A percentile compares a stretch with the other conserved stretches of the same genome.
phyloP scores from a whole-genome alignment of 2,888 invertebrate species.

The Stenodera caucasica region DNA sequence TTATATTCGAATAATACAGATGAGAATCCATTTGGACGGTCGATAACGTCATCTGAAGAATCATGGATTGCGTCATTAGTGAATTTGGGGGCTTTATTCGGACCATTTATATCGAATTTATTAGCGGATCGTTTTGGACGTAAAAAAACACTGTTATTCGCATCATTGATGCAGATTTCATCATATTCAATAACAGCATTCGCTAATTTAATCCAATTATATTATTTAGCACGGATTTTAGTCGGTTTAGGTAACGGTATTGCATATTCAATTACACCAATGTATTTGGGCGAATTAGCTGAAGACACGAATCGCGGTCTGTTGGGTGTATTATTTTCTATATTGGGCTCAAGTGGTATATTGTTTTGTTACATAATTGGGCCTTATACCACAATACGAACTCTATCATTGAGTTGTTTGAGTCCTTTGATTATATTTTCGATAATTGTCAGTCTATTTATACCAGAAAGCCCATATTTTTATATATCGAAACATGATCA shows the following conservation, averaged over 20 bases:
- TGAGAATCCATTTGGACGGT: conserved; percentile 35
- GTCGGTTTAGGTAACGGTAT: conserved; percentile 70
- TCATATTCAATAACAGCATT: conserved; percentile 45
- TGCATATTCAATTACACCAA: conserved; percentile 72
- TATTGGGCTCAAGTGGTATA: neutral
- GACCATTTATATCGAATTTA: conserved; percentile 36
- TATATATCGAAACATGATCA: conserved; percentile 1
- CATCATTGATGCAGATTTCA: conserved; percentile 65
- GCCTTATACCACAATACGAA: conserved; percentile 3
- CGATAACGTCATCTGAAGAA: conserved; percentile 34
- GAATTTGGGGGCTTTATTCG: conserved; percentile 37
- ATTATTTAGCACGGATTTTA: conserved; percentile 61
- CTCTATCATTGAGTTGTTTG: conserved; percentile 1
- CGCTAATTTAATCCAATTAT: conserved; percentile 31
- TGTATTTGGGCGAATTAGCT: conserved; percentile 85
- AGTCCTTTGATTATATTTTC: neutral
- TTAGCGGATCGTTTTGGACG: conserved; percentile 57
- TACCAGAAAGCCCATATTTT: conserved; percentile 13
- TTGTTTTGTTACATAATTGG: conserved; percentile 4
- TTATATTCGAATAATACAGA: conserved; percentile 13
- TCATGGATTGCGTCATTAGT: conserved; percentile 40
- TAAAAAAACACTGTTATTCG: conserved; percentile 66
- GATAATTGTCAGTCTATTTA: conserved; percentile 6
- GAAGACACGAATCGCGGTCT: conserved; percentile 74
- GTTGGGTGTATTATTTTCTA: conserved; percentile 4